Conservation (phyloP, 2,888 invertebrate species). For the Blomia tropicalis region DNA sequence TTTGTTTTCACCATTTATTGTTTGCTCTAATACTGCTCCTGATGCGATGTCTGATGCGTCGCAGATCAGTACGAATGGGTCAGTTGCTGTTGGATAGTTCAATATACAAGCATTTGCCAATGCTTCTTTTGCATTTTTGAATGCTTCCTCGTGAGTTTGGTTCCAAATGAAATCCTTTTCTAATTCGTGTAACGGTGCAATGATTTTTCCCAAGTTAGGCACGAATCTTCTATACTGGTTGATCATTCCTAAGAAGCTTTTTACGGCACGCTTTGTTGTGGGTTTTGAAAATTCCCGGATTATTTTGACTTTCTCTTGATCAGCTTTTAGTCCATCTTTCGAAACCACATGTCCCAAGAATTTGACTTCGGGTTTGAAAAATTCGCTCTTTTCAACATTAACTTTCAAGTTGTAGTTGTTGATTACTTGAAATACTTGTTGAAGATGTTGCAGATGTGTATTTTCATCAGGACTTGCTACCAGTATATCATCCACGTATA, state of each 20-base stretch:
- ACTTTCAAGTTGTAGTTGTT: slow-evolving; percentile 18
- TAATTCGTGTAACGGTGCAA: slow-evolving; percentile 12
- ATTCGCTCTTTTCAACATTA: slow-evolving; percentile 26
- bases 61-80: neutral
- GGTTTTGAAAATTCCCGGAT: slow-evolving; percentile 20
- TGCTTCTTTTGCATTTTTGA: neutral
- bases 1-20: neutral
- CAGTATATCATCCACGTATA: neutral
- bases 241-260: slow-evolving; percentile 27
- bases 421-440: neutral
- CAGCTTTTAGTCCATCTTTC: slow-evolving; percentile 13
- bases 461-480: slow-evolving; percentile 24
- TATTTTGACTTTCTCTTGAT: slow-evolving; percentile 19
- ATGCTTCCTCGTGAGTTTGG: neutral
- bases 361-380: slow-evolving; percentile 25
- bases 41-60: slow-evolving; percentile 3
- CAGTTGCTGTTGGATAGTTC: neutral
- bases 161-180: slow-evolving; percentile 18
- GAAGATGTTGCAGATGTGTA: slow-evolving; percentile 24
- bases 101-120: neutral
- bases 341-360: slow-evolving; percentile 27
- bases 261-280: slow-evolving; percentile 10
- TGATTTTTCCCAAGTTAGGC: slow-evolving; percentile 19
- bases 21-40: slow-evolving; percentile 9
- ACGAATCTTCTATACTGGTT: slow-evolving; percentile 29